Evolutionary conservation across 2,888 invertebrate genomes (phyloP).

Genomic region (Mermis nigrescens): DNA sequence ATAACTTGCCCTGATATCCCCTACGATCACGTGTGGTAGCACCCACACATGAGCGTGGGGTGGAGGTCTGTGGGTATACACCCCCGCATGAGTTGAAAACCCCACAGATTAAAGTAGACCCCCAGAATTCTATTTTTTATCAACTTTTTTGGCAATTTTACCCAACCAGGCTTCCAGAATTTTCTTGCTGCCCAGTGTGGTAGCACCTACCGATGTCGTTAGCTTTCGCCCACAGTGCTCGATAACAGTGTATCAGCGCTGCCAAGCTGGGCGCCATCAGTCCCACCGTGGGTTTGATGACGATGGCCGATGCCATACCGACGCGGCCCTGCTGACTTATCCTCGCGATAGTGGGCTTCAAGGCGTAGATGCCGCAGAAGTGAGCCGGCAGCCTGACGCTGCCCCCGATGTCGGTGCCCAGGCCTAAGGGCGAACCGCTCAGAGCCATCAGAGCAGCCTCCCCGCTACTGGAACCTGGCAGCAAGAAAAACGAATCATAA

Average conservation of each 20-base stretch:
- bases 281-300: slow-evolving; percentile 19
- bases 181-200: no score
- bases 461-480: slow-evolving; percentile 33
- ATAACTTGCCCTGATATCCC: no score
- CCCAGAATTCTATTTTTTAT: no score
- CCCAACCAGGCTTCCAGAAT: no score
- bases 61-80: no score
- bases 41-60: no score
- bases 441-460: slow-evolving; percentile 33
- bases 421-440: slow-evolving; percentile 34
- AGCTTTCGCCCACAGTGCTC: background rate
- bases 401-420: slow-evolving; percentile 35
- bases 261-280: slow-evolving; percentile 30
- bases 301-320: background rate
- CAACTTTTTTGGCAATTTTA: no score
- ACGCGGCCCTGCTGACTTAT: slow-evolving; percentile 2
- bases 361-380: slow-evolving; percentile 33
- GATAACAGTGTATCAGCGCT: background rate
- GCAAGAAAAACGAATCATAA: no score
- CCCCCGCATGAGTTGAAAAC: no score
- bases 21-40: no score
- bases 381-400: slow-evolving; percentile 34
- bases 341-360: slow-evolving; percentile 8
- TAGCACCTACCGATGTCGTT: background rate
- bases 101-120: no score